Conservation (phyloP, 2,113 vertebrate genomes). For the Esox niger region DNA sequence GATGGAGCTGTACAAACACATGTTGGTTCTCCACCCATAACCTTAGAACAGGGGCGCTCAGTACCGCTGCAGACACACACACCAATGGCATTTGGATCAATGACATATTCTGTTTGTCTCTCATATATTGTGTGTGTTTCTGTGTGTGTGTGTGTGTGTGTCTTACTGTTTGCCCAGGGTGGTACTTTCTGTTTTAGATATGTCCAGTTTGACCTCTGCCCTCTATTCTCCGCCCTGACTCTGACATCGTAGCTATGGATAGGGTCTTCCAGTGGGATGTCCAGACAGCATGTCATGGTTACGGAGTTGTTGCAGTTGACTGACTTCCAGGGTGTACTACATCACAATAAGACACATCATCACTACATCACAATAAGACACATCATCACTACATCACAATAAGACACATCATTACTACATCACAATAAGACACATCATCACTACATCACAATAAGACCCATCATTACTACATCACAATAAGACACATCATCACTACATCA, state of each 20-base stretch:
- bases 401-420: background rate
- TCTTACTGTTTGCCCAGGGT: constrained; percentile 42
- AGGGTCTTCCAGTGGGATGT: constrained; percentile 10
- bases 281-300: constrained; percentile 20
- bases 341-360: background rate
- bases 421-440: too few relatives aligned
- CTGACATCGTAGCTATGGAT: constrained; percentile 24
- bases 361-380: too few relatives aligned
- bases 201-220: constrained; percentile 3
- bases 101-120: too few relatives aligned
- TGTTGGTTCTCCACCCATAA: background rate
- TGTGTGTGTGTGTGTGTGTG: too few relatives aligned
- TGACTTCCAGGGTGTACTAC: constrained; percentile 24
- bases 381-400: background rate
- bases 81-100: too few relatives aligned
- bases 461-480: background rate
- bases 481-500: background rate
- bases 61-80: too few relatives aligned
- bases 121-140: too few relatives aligned
- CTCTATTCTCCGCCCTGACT: constrained; percentile 16
- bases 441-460: background rate
- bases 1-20: background rate
- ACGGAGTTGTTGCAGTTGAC: constrained; percentile 11
- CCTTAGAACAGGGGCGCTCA: too few relatives aligned
- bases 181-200: constrained; percentile 17